These are phyloP conservation scores for Uromys caudimaculatus DNA, from an alignment of 2,797 vertebrate genomes.

Conservation along the genomic window DNA sequence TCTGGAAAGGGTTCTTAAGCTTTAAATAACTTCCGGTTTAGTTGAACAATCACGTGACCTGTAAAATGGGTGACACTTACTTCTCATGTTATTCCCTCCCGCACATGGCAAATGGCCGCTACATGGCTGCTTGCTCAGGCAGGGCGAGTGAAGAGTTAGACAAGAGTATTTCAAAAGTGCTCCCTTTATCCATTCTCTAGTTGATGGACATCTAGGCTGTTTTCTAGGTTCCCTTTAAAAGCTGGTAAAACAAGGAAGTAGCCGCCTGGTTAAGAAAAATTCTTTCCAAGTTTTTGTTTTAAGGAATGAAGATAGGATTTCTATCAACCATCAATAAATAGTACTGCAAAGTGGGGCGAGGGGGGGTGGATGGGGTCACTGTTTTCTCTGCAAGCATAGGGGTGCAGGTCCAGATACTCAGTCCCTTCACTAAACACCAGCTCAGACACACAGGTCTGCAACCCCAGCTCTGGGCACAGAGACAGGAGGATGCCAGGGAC, in stretches of 20 bases:
- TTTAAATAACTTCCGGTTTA: neutral
- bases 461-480: neutral
- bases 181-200: neutral
- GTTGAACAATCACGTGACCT: too few species aligned
- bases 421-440: neutral
- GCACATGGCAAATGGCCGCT: neutral
- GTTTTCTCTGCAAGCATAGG: neutral
- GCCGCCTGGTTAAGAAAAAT: neutral
- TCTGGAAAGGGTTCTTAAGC: neutral
- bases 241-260: neutral
- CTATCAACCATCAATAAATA: neutral
- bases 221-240: neutral
- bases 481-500: neutral
- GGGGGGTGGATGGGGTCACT: accelerated
- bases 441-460: neutral
- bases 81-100: neutral
- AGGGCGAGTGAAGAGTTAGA: neutral
- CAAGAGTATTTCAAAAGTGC: neutral
- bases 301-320: neutral
- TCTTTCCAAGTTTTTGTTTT: neutral
- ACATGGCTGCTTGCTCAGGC: neutral
- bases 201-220: neutral
- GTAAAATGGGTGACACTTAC: neutral
- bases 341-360: neutral
- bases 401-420: neutral